Evolutionary conservation across 2,888 invertebrate genomes (phyloP), one percentile per base, ranked within the genome.

Genomic region (Pediacus dermestoides): DNA sequence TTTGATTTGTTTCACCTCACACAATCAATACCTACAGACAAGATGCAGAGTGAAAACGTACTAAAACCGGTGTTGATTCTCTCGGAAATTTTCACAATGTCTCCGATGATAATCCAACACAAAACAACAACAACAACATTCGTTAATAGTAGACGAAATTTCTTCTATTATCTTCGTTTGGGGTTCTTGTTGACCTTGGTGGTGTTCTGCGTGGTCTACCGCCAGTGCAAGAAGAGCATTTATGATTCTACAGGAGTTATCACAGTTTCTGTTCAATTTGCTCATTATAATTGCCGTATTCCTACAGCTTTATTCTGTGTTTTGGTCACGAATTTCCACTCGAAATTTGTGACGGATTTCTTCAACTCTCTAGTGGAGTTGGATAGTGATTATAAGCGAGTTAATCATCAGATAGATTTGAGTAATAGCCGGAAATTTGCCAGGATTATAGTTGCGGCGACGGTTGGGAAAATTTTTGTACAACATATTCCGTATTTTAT

Each of bases 151-250:
- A 18, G n/a, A 18, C 28, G 12, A 6, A 28, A 28, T 4, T 13
- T 28, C 7, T 28, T 28, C 12, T 28, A 28, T n/a, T 13, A 28
- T 13, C n/a, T 28, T 28, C 28, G 10, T 13, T 6, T 28, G 14
- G 4, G 11, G 3, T 14, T 3, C 8, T n/a, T 28, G n/a, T 3
- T 28, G 4, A 3, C 13, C n/a, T 3, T 28, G 10, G n/a, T 28
- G 3, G 14, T 28, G 4, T 13, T 13, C 13, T 28, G 28, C 13
- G 14, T 28, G 7, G 14, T 28, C 14, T 28, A 11, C 4, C 12
- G 28, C 4, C 28, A 28, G 14, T 13, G 3, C 13, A 3, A 13
- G 4, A 14, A 28, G n/a, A 9, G 7, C 7, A 28, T 28, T 13
- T 28, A 28, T 14, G 14, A 11, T 28, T 7, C 28, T 3, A 28